Base-by-base conservation (phyloP, 1,140 invertebrate species). In the Solen grandis region DNA sequence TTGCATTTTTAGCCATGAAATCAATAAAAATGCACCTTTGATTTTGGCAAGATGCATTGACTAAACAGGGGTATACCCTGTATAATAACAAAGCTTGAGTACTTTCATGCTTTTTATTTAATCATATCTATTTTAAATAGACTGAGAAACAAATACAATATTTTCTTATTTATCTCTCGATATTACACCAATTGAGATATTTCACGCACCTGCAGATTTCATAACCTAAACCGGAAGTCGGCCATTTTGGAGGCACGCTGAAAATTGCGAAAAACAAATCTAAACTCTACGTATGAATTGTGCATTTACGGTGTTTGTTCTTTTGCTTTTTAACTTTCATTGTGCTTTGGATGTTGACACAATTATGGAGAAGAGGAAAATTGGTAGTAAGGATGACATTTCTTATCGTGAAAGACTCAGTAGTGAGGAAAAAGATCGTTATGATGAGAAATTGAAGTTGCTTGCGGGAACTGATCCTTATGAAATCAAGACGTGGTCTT, bases 381-480 rank as follows among this genome's bases (percentile, higher is more conserved):
- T 13, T 22, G 35, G 25, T 8, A 16, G 2, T n/a, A 16, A 3
- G 33, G 13, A 38, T 2, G n/a, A 66, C 2, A 22, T 22, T 66
- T 8, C 10, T 38, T 66, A 66, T 66, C 33, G 63, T 8, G 63
- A 66, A 38, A 38, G 63, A 66, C 35, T 66, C 4, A 66, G 8
- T 38, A 33, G 22, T 5, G 22, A 3, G 19, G 63, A 66, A 22
- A 38, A 38, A 66, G 35, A 8, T 2, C 63, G 63, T n/a, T 66
- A 66, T 38, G 36, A 66, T 66, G 63, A 66, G 3, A 66, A 66
- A 22, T 19, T 66, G 35, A 66, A 66, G 10, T 10, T 66, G 4
- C 33, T 66, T 4, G 63, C 33, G 3, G 63, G 63, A 14, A 8
- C 4, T 66, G 63, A 66, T 29, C 66, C 66, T 16, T 70, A 70